These are phyloP conservation scores for Lordiphosa fenestrarum DNA, from an alignment of 2,888 invertebrate genomes.

Conservation along the genomic window DNA sequence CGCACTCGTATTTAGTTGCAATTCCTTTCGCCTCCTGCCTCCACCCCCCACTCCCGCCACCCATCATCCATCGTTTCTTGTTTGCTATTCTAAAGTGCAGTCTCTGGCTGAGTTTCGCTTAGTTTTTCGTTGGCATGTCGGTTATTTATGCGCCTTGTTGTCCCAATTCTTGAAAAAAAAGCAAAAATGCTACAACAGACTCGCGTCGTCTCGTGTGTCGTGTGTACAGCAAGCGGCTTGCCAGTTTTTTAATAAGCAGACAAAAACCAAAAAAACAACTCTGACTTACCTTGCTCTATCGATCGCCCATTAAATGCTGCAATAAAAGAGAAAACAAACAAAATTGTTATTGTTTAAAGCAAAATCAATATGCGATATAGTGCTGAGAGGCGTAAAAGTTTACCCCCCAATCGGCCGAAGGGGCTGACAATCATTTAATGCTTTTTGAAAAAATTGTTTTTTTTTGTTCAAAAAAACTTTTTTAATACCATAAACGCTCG, in stretches of 20 bases:
- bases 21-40: slow-evolving; percentile 34
- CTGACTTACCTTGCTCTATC: slow-evolving; percentile 47
- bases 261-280: slow-evolving; percentile 20
- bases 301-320: slow-evolving; percentile 43
- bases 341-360: slow-evolving; percentile 41
- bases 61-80: slow-evolving; percentile 35
- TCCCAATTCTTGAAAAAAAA: slow-evolving; percentile 57
- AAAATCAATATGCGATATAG: slow-evolving; percentile 58
- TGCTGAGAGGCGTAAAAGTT: slow-evolving; percentile 48
- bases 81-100: slow-evolving; percentile 71
- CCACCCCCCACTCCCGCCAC: not conserved
- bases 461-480: too few species aligned
- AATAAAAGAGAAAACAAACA: slow-evolving; percentile 17
- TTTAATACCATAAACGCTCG: slow-evolving; percentile 7
- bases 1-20: slow-evolving; percentile 68
- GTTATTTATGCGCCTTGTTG: slow-evolving; percentile 74
- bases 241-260: slow-evolving; percentile 61
- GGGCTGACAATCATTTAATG: slow-evolving; percentile 56
- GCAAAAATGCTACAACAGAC: slow-evolving; percentile 47
- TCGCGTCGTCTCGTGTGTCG: slow-evolving; percentile 22
- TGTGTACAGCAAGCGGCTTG: slow-evolving; percentile 38
- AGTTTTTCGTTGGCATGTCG: slow-evolving; percentile 57
- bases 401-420: slow-evolving; percentile 25
- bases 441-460: slow-evolving; percentile 23
- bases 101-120: slow-evolving; percentile 45